Conservation (phyloP, 2,113 vertebrate genomes). For the Mesitornis unicolor region DNA sequence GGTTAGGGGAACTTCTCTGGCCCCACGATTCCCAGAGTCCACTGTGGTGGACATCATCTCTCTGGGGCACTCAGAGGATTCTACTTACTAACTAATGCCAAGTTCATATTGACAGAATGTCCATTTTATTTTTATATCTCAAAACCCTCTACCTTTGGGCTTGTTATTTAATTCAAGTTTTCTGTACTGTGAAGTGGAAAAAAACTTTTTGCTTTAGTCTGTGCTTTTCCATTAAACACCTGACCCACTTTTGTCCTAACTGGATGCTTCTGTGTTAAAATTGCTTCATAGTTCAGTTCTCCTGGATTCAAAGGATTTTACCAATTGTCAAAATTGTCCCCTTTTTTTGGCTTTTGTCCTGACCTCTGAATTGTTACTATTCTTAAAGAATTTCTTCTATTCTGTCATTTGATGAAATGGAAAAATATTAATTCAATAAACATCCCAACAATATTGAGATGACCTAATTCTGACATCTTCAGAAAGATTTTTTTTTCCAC, state of each 20-base stretch:
- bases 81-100: not conserved
- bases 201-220: conserved; percentile 11
- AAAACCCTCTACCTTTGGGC: not conserved
- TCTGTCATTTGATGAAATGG: not conserved
- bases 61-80: not conserved
- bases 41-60: not conserved
- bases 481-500: not conserved
- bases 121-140: not conserved
- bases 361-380: conserved; percentile 27
- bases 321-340: not conserved
- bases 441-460: not conserved
- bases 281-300: conserved; percentile 30
- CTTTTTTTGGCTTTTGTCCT: conserved; percentile 20
- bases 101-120: not conserved
- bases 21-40: not conserved
- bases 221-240: conserved; percentile 44
- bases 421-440: conserved; percentile 37
- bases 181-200: not conserved
- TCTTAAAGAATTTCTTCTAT: conserved; percentile 5
- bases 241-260: conserved; percentile 53
- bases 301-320: conserved; percentile 25
- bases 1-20: not conserved
- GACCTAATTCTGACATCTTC: not conserved
- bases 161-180: conserved; percentile 8
- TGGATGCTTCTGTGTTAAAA: conserved; percentile 32